Conservation (phyloP, 2,113 vertebrate genomes). For the Procavia capensis region DNA sequence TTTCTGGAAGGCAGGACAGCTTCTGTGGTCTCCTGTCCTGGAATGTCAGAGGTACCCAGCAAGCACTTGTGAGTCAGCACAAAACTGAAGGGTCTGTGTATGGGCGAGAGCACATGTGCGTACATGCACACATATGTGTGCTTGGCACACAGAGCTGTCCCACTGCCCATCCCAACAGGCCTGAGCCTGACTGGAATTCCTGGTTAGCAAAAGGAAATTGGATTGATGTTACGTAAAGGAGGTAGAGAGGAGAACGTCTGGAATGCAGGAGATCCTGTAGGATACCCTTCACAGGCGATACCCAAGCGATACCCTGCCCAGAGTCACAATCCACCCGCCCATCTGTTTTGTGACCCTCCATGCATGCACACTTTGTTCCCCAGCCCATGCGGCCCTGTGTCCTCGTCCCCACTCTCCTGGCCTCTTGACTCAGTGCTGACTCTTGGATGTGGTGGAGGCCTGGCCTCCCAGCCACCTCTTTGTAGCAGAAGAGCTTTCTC, state of each 20-base stretch:
- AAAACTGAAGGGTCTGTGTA: neutral
- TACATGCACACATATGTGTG: neutral
- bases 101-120: too few species aligned
- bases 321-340: neutral
- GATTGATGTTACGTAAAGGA: too few species aligned
- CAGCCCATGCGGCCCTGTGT: rapidly evolving
- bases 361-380: neutral
- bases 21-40: neutral
- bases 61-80: too few species aligned
- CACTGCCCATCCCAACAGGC: neutral
- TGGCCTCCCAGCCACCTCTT: neutral
- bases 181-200: too few species aligned
- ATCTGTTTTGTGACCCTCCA: neutral
- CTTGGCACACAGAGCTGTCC: neutral
- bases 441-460: neutral
- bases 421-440: neutral
- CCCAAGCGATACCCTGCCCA: too few species aligned
- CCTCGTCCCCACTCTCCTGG: neutral
- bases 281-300: too few species aligned
- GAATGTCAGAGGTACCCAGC: neutral
- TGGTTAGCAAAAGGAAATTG: too few species aligned
- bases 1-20: neutral
- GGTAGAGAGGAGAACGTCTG: too few species aligned
- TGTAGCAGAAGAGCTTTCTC: neutral
- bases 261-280: too few species aligned